These are phyloP conservation scores for Rissa tridactyla DNA, from an alignment of 2,113 vertebrate genomes.

Conservation along the genomic window DNA sequence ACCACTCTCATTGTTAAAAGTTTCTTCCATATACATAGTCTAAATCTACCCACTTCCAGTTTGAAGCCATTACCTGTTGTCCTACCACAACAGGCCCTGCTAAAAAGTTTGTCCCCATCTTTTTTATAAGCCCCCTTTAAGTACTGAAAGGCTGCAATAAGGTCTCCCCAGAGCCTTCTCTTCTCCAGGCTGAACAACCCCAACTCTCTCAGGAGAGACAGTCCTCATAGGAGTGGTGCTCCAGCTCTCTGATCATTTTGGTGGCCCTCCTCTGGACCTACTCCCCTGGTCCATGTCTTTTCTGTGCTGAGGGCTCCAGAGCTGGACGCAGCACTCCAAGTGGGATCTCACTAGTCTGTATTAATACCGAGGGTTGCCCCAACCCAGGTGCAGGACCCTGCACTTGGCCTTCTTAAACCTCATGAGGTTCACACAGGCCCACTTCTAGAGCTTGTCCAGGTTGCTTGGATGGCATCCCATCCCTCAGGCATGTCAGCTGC, in stretches of 20 bases:
- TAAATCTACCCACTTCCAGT: background rate
- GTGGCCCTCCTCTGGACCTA: no score
- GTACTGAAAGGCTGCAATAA: background rate
- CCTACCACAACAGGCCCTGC: background rate
- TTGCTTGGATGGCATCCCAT: background rate
- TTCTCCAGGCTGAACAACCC: background rate
- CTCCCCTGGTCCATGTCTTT: no score
- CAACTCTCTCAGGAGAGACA: background rate
- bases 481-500: background rate
- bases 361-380: background rate
- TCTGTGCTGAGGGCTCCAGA: no score
- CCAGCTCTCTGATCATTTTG: background rate
- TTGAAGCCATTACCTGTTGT: background rate
- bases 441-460: background rate
- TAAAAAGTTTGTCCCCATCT: background rate
- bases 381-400: background rate
- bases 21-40: background rate
- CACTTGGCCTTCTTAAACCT: background rate
- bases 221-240: background rate
- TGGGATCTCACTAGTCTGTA: background rate
- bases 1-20: background rate
- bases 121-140: background rate
- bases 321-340: no score
- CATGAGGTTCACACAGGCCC: background rate
- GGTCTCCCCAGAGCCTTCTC: background rate